phyloP scores from a whole-genome alignment of 2,888 invertebrate genomes.

The Epistrophe eligans region DNA sequence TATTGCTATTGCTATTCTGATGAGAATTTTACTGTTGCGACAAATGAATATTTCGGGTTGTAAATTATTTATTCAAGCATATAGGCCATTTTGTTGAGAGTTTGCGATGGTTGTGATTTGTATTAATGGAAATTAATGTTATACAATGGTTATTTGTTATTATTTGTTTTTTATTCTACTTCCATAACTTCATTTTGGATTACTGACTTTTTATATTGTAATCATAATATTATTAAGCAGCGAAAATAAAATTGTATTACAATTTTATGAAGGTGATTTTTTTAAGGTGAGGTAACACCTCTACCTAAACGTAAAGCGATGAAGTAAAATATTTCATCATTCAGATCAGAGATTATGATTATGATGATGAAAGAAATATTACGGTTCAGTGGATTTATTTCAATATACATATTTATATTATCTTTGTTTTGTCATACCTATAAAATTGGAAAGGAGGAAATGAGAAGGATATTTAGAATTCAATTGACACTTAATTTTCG shows the following conservation, averaged over 20 bases:
- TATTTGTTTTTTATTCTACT: background rate
- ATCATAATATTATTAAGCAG: background rate
- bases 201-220: background rate
- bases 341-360: constrained; percentile 21
- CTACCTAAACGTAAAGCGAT: fast-evolving
- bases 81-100: constrained; percentile 35
- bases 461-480: constrained; percentile 2
- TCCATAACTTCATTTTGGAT: background rate
- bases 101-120: constrained; percentile 47
- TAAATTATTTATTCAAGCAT: constrained; percentile 68
- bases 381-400: constrained; percentile 18
- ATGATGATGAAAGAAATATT: constrained; percentile 22
- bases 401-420: no score
- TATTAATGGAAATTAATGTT: constrained; percentile 55
- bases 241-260: background rate
- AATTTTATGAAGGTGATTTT: background rate
- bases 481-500: constrained; percentile 6
- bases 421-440: background rate
- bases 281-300: background rate
- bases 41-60: constrained; percentile 46
- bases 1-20: constrained; percentile 12
- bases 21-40: constrained; percentile 37
- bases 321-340: constrained; percentile 8
- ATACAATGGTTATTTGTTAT: constrained; percentile 26
- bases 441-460: background rate